Evolutionary conservation across 2,113 vertebrate species (phyloP).

Genomic region (Cariama cristata): DNA sequence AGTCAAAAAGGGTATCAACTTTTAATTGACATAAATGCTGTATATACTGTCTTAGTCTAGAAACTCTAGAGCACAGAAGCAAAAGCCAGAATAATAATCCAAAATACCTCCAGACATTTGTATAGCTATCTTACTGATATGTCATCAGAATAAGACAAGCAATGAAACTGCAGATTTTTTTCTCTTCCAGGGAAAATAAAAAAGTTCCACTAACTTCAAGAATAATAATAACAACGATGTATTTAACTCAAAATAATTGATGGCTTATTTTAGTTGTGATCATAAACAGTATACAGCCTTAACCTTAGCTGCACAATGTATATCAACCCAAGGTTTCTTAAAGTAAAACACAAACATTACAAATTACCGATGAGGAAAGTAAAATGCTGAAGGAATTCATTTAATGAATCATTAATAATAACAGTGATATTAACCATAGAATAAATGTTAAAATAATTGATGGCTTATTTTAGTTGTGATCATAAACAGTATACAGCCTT

Average conservation of each 20-base stretch:
- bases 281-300: background rate
- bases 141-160: background rate
- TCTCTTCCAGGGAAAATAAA: background rate
- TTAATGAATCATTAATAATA: background rate
- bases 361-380: background rate
- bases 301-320: background rate
- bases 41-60: background rate
- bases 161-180: background rate
- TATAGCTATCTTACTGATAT: background rate
- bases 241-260: background rate
- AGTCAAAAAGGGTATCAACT: background rate
- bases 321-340: background rate
- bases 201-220: background rate
- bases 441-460: background rate
- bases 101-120: background rate
- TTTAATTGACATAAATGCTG: background rate
- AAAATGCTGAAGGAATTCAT: background rate
- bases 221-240: background rate
- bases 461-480: background rate
- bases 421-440: background rate
- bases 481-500: background rate
- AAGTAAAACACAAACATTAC: background rate
- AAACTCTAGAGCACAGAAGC: background rate
- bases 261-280: background rate
- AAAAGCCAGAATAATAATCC: background rate